Evolutionary conservation across 1,140 invertebrate species (phyloP).

Genomic region (Tetramorium simillimum): DNA sequence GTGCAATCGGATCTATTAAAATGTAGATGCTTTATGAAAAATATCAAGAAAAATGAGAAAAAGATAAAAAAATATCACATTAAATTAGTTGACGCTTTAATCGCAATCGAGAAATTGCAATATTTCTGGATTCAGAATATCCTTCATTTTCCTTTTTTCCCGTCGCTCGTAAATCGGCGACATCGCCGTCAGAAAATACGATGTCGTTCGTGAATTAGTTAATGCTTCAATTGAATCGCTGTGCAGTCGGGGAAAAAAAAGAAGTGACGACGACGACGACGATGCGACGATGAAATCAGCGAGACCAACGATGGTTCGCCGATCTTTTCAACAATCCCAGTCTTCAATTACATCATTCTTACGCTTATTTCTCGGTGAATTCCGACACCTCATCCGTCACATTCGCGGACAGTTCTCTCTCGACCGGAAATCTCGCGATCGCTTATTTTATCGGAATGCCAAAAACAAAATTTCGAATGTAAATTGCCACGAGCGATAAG

Average conservation of each 20-base stretch:
- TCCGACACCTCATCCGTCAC: constrained; percentile 51
- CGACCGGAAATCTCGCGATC: constrained; percentile 3
- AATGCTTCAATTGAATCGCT: constrained; percentile 49
- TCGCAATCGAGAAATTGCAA: constrained; percentile 25
- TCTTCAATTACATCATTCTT: constrained; percentile 55
- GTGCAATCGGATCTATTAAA: background rate
- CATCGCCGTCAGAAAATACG: constrained; percentile 38
- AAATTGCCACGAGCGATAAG: background rate
- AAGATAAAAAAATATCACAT: background rate
- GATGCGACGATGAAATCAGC: background rate
- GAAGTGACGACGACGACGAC: background rate
- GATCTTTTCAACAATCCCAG: constrained; percentile 10
- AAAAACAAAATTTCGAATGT: constrained; percentile 43
- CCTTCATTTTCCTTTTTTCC: background rate
- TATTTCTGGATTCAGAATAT: constrained; percentile 26
- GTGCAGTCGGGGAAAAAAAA: background rate
- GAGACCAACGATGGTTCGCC: background rate
- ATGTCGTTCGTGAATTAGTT: constrained; percentile 61
- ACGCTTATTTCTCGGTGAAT: constrained; percentile 32
- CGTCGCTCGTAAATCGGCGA: constrained; percentile 45
- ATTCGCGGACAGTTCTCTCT: constrained; percentile 40
- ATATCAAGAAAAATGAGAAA: background rate
- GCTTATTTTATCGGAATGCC: constrained; percentile 50
- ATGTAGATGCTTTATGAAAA: background rate
- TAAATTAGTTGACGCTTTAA: constrained; percentile 5